Conservation (phyloP, 2,888 invertebrate species). For the Epicampocera succincta region DNA sequence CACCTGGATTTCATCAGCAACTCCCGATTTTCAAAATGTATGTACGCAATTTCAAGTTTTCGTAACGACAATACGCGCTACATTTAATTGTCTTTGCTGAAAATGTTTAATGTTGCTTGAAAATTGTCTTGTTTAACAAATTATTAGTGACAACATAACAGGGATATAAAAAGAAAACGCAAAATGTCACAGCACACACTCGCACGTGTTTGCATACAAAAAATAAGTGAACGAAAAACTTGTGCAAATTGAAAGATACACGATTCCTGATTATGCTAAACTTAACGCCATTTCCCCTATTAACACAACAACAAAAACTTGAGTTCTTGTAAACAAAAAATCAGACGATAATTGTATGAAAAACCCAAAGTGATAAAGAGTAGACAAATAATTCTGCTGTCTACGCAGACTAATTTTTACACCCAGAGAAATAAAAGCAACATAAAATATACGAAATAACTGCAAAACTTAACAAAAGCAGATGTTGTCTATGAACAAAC, state of each 20-base stretch:
- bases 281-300: slow-evolving; percentile 56
- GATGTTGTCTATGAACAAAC: no score
- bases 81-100: slow-evolving; percentile 41
- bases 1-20: no score
- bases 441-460: no score
- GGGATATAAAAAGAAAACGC: slow-evolving; percentile 3
- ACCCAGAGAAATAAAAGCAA: slow-evolving; percentile 14
- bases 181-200: no score
- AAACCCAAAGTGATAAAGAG: not conserved
- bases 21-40: no score
- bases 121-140: slow-evolving; percentile 63
- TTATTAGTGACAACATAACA: slow-evolving; percentile 55
- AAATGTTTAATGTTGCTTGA: slow-evolving; percentile 49
- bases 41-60: no score
- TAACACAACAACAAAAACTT: slow-evolving; percentile 7
- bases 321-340: slow-evolving; percentile 1
- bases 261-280: slow-evolving; percentile 54
- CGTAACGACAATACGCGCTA: slow-evolving; percentile 23
- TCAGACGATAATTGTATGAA: not conserved
- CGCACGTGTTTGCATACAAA: not conserved
- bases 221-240: slow-evolving; percentile 4
- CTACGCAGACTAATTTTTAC: slow-evolving; percentile 18
- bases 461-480: no score
- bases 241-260: slow-evolving; percentile 58
- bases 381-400: slow-evolving; percentile 38